Base-by-base conservation (phyloP, 2,888 invertebrate genomes). In the Cantharis nigra region DNA sequence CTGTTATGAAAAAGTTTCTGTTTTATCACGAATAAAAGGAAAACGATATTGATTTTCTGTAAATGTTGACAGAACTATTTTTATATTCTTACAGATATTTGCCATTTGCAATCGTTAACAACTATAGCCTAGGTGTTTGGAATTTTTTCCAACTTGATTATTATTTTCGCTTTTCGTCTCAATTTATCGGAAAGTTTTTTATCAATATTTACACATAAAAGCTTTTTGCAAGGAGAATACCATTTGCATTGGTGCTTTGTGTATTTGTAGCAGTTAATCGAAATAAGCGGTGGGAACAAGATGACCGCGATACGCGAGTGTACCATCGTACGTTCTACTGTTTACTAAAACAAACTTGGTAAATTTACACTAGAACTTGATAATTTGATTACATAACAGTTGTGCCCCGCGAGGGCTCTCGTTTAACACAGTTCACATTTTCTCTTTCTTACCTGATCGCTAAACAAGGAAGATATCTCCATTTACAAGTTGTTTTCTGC, bases 301-400 rank as follows among this genome's bases (percentile, higher is more conserved):
- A 78, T 78, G 78, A 75, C 78, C 74, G 72, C 70, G 77, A 77
- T 77, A 74, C 28, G 70, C 20, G 33, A 62, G 63, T 63, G 28
- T 49, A 67, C 33, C 14, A 23, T 3, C 33, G 49, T 70, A 64
- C 75, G 49, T 62, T 72, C 69, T 76, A 71, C 49, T 78, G 74
- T 79, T 77, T 79, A 74, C 79, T 75, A 74, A 79, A 78, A 71
- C 76, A 76, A 72, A 74, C 78, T 74, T 74, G 28, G 69, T 78
- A 78, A 76, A 79, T 79, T 79, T 79, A 79, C 79, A 77, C 77
- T 74, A 79, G 75, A 77, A 79, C 79, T 77, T 79, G 77, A 79
- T 79, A 79, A 79, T 79, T 79, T 79, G 79, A 79, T 79, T 79
- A 77, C 77, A 77, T 75, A 79, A 79, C 76, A 71, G 79, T 77